Evolutionary conservation across 2,113 vertebrate genomes (phyloP).

Genomic region (Loxodonta africana): DNA sequence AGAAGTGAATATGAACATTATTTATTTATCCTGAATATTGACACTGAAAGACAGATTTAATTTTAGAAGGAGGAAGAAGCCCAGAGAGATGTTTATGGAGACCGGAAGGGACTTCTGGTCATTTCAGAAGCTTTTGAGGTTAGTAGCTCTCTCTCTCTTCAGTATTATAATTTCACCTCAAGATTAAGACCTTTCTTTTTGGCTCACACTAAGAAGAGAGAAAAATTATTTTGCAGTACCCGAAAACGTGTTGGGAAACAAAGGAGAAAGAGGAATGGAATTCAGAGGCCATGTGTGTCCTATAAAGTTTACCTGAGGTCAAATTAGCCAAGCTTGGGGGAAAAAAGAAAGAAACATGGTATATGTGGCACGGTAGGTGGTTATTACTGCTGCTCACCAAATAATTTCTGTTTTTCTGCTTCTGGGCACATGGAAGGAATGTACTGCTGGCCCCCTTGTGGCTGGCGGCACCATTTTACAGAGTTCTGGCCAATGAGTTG

Average conservation of each 20-base stretch:
- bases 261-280: neutral
- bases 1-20: neutral
- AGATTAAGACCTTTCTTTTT: constrained; percentile 4
- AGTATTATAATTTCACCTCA: neutral
- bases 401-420: neutral
- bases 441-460: neutral
- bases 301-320: neutral
- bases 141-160: neutral
- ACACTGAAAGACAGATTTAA: neutral
- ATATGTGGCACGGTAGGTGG: neutral
- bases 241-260: constrained; percentile 34
- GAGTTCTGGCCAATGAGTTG: neutral
- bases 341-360: neutral
- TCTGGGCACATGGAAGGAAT: neutral
- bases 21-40: constrained; percentile 46
- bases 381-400: neutral
- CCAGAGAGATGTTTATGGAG: neutral
- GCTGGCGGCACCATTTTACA: neutral
- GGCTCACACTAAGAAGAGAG: neutral
- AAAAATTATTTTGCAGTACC: neutral
- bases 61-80: neutral
- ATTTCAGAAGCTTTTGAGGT: neutral
- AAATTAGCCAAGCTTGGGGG: neutral
- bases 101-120: neutral
- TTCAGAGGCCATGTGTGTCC: neutral